Evolutionary conservation across 2,797 vertebrate genomes (phyloP), one percentile per base, ranked within the genome.

Genomic region (Chelmon rostratus): DNA sequence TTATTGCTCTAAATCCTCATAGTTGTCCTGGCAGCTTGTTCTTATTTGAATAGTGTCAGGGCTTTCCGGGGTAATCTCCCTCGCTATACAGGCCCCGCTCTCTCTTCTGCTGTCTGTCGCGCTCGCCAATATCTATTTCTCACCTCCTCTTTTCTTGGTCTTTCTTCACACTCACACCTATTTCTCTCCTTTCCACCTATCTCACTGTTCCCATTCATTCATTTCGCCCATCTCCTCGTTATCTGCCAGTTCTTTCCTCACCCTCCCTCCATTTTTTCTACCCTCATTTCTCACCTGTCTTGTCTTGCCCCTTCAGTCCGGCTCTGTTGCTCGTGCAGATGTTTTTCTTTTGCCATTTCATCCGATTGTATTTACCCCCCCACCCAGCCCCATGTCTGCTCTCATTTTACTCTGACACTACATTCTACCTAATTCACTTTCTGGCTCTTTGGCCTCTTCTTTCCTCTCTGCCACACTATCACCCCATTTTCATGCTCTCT

Each of bases 1-100:
- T 87, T 82, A 86, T 87, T 92, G 81, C 87, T 90, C 80, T 93
- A 89, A 86, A 94, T 93, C 92, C 86, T 82, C 44, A 53, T 77
- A 78, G 91, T 86, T 89, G 86, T 70, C 88, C 84, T 90, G 81
- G 86, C 78, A 91, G 82, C 78, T 87, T 67, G 67, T 82, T 90
- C 82, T 79, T 81, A 84, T 87, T 89, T 90, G 85, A 91, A 88
- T 92, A 83, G 86, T 83, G 91, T 93, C 88, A 84, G 83, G 86
- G 81, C 69, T 89, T 88, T 82, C 66, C 8, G 6, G 52, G 66
- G 61, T 86, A 82, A 87, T 87, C 78, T 86, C 62, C 58, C 66
- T 69, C 69, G 40, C 61, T 31, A 12, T 35, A 19, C 25, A 52
- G 25, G 52, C 21, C 61, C n/a, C 38, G 31, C 38, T 23, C 63